Percentiles rank a stretch among this genome's conserved stretches.
These are phyloP conservation scores for Rhinella marina DNA, from an alignment of 2,797 vertebrate genomes.

Conservation along the genomic window DNA sequence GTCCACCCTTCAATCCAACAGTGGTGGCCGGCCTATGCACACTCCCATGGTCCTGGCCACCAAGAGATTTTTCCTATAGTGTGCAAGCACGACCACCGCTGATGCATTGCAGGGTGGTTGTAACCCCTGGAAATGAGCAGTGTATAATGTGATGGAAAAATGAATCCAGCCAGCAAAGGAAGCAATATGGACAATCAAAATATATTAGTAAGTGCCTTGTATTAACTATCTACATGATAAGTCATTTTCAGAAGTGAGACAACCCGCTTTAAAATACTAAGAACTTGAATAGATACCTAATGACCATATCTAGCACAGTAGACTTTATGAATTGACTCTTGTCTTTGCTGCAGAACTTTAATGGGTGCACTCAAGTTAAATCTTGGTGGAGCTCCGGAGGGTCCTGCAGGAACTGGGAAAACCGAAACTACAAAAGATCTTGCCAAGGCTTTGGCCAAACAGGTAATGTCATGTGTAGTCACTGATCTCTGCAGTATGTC, in stretches of 20 bases:
- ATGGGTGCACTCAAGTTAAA: constrained; percentile 94
- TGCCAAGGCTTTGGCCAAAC: constrained; percentile 95
- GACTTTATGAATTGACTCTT: background rate
- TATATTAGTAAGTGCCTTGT: too few species aligned
- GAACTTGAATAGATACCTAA: background rate
- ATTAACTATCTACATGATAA: too few species aligned
- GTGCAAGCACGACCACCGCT: too few species aligned
- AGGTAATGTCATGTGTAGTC: constrained; percentile 74
- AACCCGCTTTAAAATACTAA: background rate
- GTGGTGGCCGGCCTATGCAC: too few species aligned
- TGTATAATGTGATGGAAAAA: too few species aligned
- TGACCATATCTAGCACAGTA: background rate
- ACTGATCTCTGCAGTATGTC: background rate
- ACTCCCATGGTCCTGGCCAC: background rate
- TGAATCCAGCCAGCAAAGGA: too few species aligned
- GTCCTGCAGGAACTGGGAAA: constrained; percentile 94
- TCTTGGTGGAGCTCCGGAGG: constrained; percentile 94
- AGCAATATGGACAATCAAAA: too few species aligned
- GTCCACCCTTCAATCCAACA: too few species aligned
- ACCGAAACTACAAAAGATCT: constrained; percentile 97
- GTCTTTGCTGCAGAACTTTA: constrained; percentile 79
- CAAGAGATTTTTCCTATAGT: too few species aligned
- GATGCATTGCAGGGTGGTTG: too few species aligned
- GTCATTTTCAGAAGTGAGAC: too few species aligned
- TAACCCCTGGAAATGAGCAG: too few species aligned